Evolutionary conservation across 2,888 invertebrate genomes (phyloP).

Genomic region (Pharmacophagus antenor): DNA sequence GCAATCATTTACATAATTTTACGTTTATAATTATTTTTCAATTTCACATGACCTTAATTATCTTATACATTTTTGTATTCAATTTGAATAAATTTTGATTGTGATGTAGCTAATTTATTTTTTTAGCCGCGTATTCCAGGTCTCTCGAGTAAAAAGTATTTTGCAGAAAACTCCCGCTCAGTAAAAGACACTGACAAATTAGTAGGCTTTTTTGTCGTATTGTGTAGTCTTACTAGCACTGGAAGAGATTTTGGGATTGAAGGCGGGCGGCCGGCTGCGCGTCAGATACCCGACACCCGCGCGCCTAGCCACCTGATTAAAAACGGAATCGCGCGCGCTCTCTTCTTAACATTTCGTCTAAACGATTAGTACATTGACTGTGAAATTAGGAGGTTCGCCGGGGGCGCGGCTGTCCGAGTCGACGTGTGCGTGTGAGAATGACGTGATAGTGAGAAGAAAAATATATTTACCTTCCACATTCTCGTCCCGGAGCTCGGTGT

Average conservation of each 20-base stretch:
- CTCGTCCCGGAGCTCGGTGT: conserved; percentile 70
- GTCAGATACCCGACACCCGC: conserved; percentile 69
- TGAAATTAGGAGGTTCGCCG: conserved; percentile 65
- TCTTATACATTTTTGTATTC: not conserved
- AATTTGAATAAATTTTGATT: not conserved
- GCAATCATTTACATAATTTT: no score
- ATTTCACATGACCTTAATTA: no score
- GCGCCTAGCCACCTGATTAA: conserved; percentile 66
- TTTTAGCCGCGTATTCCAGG: no score
- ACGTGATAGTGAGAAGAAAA: conserved; percentile 54
- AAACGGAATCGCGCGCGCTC: conserved; percentile 61
- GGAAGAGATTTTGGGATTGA: conserved; percentile 35
- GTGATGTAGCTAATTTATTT: no score
- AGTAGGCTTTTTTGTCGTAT: not conserved
- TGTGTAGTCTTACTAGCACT: conserved; percentile 24
- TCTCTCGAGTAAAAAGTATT: no score
- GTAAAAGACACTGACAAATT: not conserved
- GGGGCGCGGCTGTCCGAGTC: conserved; percentile 81
- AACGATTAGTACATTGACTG: conserved; percentile 37
- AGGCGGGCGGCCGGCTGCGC: conserved; percentile 44
- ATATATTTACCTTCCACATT: conserved; percentile 71
- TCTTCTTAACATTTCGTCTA: conserved; percentile 45
- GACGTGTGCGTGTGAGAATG: conserved; percentile 76
- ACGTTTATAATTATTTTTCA: no score
- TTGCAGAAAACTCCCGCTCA: not conserved